Base-by-base conservation (phyloP, 2,797 vertebrate species). In the Sitta carolinensis region DNA sequence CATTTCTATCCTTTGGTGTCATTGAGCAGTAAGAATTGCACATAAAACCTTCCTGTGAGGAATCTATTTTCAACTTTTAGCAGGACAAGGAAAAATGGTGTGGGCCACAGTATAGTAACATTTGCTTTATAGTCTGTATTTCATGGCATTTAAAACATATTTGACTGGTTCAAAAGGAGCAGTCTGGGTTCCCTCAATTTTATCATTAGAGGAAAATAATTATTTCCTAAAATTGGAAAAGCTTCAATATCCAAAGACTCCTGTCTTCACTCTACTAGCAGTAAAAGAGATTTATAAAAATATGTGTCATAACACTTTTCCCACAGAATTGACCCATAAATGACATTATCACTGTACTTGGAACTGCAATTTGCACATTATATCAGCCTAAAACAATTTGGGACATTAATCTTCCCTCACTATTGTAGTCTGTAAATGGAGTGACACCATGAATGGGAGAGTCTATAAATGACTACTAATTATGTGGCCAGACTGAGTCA, bases 381-480 rank as follows among this genome's bases (percentile, higher is more conserved):
- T 47, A 52, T 59, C 76, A 62, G 23, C 67, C 55, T 91, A 45
- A 93, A 96, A 66, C 25, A 85, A 70, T 85, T 16, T 66, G 54
- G 52, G 70, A 68, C 68, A 10, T 81, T 84, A 66, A 64, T 93
- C 87, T 93, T 51, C 55, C 48, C 42, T 94, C 42, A 5, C 29
- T 94, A 6, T 55, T 85, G 8, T 45, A 83, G 17, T n/a, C 57
- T 84, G 54, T 83, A 91, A 95, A 89, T 81, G 79, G 36, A 92
- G 38, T 78, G 62, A 70, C 68, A 80, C 40, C 64, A 18, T 92
- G 76, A 93, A 83, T 83, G 74, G 50, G 55, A 67, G 34, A 91
- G 64, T 78, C 86, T 84, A 54, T 92, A 83, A 96, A 91, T 45
- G 64, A 66, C n/a, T 70, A 30, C 67, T 94, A 89, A 95, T 92